These are phyloP conservation scores for Holacanthella duospinosa DNA, from an alignment of 2,888 invertebrate species.

Conservation along the genomic window DNA sequence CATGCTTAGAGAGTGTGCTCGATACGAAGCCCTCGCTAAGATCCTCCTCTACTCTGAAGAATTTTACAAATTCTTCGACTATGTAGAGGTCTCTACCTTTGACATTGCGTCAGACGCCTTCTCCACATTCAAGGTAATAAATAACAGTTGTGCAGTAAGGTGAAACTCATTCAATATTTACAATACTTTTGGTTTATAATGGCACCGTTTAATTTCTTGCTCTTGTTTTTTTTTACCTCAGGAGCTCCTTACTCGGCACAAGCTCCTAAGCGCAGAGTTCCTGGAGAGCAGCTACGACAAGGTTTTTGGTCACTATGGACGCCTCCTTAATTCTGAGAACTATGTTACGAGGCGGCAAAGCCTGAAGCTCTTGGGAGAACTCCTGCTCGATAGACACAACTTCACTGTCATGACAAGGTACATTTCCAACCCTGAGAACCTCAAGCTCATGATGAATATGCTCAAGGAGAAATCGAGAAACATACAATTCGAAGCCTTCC, in stretches of 20 bases:
- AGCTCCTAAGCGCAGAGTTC: constrained; percentile 93
- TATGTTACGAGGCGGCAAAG: constrained; percentile 99
- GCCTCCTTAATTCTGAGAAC: constrained; percentile 95
- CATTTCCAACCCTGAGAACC: constrained; percentile 98
- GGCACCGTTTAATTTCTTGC: neutral
- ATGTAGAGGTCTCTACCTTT: constrained; percentile 99
- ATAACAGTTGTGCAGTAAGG: neutral
- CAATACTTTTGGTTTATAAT: neutral
- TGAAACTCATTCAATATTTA: neutral
- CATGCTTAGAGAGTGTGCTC: constrained; percentile 95
- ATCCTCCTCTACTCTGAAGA: constrained; percentile 95
- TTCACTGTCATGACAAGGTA: constrained; percentile 81
- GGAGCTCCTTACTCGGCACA: constrained; percentile 88
- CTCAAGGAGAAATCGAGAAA: constrained; percentile 97
- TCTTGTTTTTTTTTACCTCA: constrained; percentile 43
- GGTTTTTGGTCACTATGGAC: constrained; percentile 94
- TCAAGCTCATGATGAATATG: constrained; percentile 99
- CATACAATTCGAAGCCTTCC: constrained; percentile 99
- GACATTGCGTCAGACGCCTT: constrained; percentile 99
- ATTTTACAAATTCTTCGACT: constrained; percentile 99
- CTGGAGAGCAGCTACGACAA: constrained; percentile 97
- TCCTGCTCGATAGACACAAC: constrained; percentile 96
- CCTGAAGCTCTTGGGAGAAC: constrained; percentile 90
- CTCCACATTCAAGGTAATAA: constrained; percentile 97
- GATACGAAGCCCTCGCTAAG: constrained; percentile 96